Conservation (phyloP, 2,888 invertebrate species). For the Lasiommata megera region DNA sequence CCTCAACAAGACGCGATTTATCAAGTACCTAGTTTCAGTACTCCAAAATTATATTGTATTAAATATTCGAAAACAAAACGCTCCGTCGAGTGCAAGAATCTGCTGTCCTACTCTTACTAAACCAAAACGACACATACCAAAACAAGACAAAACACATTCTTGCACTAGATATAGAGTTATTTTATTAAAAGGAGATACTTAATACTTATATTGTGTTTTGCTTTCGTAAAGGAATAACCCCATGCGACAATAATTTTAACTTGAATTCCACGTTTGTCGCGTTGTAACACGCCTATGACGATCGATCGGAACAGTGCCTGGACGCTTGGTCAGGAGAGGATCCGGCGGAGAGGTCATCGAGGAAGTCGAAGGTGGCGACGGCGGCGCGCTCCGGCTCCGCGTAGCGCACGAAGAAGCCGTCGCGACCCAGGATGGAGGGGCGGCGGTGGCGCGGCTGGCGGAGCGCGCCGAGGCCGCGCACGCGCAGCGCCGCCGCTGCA, state of each 20-base stretch:
- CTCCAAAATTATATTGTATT: not conserved
- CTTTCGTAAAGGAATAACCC: not conserved
- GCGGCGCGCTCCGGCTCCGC: slow-evolving; percentile 89
- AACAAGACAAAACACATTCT: not conserved
- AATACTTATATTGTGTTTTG: no score
- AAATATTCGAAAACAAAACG: not conserved
- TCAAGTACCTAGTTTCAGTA: not conserved
- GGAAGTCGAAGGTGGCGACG: slow-evolving; percentile 90
- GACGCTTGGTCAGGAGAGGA: slow-evolving; percentile 59
- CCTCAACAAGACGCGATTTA: not conserved
- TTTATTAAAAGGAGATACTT: not conserved
- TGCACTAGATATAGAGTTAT: not conserved
- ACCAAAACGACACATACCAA: not conserved
- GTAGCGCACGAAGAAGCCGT: slow-evolving; percentile 89
- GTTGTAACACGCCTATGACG: not conserved
- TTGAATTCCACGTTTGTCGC: slow-evolving; percentile 1
- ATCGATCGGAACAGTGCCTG: slow-evolving; percentile 56
- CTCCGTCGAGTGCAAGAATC: not conserved
- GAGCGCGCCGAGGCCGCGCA: slow-evolving; percentile 79
- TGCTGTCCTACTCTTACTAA: not conserved
- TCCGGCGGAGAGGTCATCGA: slow-evolving; percentile 83
- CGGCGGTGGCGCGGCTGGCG: slow-evolving; percentile 76
- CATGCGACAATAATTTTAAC: not conserved
- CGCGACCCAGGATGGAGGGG: slow-evolving; percentile 88
- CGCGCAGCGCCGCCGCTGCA: slow-evolving; percentile 83